phyloP scores from a whole-genome alignment of 2,113 vertebrate genomes.

The Oenanthe melanoleuca region DNA sequence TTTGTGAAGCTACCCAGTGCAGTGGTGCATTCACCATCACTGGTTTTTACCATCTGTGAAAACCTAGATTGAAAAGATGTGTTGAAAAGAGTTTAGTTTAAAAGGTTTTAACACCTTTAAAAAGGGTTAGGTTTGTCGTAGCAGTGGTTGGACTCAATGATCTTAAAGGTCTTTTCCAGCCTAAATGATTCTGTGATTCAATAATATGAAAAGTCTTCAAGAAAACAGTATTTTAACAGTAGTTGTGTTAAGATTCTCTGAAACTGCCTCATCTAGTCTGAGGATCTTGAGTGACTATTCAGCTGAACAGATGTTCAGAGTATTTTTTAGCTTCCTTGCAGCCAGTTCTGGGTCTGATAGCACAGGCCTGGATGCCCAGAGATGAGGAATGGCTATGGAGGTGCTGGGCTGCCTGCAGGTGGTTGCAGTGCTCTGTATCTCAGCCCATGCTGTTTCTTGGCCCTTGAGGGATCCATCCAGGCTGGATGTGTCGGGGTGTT shows the following conservation, averaged over 20 bases:
- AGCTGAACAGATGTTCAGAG: not conserved
- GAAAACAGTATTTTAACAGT: not conserved
- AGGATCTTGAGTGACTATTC: not conserved
- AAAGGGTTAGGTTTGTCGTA: not conserved
- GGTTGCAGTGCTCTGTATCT: not conserved
- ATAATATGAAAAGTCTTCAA: not conserved
- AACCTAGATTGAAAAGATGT: not conserved
- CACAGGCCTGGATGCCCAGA: not conserved
- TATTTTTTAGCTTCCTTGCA: not conserved
- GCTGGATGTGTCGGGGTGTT: not conserved
- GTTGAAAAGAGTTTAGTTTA: not conserved
- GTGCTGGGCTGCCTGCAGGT: not conserved
- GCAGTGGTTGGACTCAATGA: not conserved
- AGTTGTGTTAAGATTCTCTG: not conserved
- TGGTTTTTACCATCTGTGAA: not conserved
- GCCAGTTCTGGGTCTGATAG: not conserved
- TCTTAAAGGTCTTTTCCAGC: not conserved
- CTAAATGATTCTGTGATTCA: not conserved
- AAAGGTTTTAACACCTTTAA: not conserved
- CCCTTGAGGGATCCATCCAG: not conserved
- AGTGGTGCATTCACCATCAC: not conserved
- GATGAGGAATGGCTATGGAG: accelerated
- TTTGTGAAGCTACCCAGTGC: not conserved
- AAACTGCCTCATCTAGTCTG: not conserved
- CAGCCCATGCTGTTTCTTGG: not conserved